Conservation (phyloP, 2,888 invertebrate species). For the Rhagium mordax region DNA sequence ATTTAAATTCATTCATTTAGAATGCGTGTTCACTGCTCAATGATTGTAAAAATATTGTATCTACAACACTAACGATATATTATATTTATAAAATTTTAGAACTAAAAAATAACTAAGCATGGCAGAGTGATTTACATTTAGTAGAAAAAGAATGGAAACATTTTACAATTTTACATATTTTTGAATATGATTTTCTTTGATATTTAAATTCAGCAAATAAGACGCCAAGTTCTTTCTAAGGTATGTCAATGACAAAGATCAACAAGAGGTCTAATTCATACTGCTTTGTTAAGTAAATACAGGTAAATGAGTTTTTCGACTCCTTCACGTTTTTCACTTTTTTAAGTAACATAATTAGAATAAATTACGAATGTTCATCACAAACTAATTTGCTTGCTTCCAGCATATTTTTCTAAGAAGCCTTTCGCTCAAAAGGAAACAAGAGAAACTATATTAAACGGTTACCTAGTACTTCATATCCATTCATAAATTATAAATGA, state of each 20-base stretch:
- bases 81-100: too few relatives aligned
- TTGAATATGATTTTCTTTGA: too few relatives aligned
- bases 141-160: too few relatives aligned
- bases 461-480: slow-evolving; percentile 8
- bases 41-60: too few relatives aligned
- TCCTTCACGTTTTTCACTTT: background rate
- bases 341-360: background rate
- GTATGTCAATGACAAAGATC: background rate
- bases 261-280: background rate
- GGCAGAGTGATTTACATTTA: too few relatives aligned
- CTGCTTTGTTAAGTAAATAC: background rate
- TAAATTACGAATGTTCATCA: background rate
- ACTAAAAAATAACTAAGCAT: too few relatives aligned
- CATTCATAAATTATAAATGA: slow-evolving; percentile 15
- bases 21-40: too few relatives aligned
- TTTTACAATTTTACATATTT: too few relatives aligned
- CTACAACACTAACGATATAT: too few relatives aligned
- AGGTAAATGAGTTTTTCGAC: background rate
- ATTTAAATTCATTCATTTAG: too few relatives aligned
- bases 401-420: slow-evolving; percentile 2
- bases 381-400: slow-evolving; percentile 1
- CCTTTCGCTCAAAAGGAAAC: slow-evolving; percentile 1
- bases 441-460: slow-evolving; percentile 22
- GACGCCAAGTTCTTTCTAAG: too few relatives aligned
- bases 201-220: too few relatives aligned